Evolutionary conservation across 2,113 vertebrate species (phyloP), one percentile per base, ranked within the genome.

Genomic region (Oncorhynchus masou): DNA sequence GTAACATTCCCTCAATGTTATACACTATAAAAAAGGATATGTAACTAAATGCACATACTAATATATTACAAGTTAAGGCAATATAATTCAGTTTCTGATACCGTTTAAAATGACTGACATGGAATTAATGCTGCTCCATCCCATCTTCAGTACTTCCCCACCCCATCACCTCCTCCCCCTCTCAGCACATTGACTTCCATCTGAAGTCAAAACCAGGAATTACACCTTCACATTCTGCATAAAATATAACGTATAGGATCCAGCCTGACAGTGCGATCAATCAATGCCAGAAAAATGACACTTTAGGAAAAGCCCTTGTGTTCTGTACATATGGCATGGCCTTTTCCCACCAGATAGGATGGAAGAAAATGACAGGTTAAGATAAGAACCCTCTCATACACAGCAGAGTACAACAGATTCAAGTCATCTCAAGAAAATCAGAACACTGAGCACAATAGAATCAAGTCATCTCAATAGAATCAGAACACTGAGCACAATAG

Each of bases 31-130:
- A 49, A 49, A 49, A 11, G n/a, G 87, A 81, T 89, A 91, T 94
- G 88, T 88, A 87, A 94, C 87, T 92, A 91, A 92, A 91, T 94
- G 94, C 88, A 80, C 81, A 49, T 12, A 49, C 48, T 49, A 49
- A 49, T 49, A 9, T 12, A 94, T 91, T 95, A 95, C 86, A 94
- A 92, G 92, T 98, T 98, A 99, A 98, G 97, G 97, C 97, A 97
- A 95, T 93, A 93, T 93, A 95, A 95, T 92, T 94, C 88, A 91
- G 92, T 95, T 97, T 95, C 95, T 95, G 94, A 95, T 92, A 75
- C 74, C 73, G 25, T 93, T 87, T 81, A 94, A 91, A 88, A 91
- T 89, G 91, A 91, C 85, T 87, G 88, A 92, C 76, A 88, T 88
- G 79, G 93, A 93, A 80, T 96, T 96, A 96, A 96, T 97, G 95